Percentiles rank a stretch among this genome's conserved stretches.
phyloP scores from a whole-genome alignment of 37 sponge, comb jelly and placozoan genomes.

The Halichondria panicea region DNA sequence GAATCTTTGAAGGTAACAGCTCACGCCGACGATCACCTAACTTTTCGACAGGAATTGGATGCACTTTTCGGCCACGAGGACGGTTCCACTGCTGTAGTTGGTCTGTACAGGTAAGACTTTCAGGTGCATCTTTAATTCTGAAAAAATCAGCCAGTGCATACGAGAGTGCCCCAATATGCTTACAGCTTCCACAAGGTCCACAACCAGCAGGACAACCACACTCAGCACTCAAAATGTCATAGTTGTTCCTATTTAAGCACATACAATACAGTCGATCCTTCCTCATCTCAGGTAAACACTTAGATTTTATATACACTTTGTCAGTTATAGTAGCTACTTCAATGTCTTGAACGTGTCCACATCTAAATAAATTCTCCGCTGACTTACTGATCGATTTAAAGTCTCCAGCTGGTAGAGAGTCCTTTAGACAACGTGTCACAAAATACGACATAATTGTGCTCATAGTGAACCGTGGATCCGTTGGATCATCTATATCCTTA shows the following conservation, averaged over 20 bases:
- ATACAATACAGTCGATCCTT: slow-evolving; percentile 6
- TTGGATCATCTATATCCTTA: no score
- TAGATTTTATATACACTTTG: not conserved
- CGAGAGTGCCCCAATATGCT: not conserved
- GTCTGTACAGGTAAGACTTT: slow-evolving; percentile 4
- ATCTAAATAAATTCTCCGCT: slow-evolving; percentile 32
- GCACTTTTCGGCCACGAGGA: not conserved
- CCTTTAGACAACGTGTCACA: slow-evolving; percentile 10
- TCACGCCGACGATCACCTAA: not conserved
- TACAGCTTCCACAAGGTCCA: slow-evolving; percentile 4
- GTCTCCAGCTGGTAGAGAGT: slow-evolving; percentile 21
- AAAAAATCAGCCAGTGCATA: not conserved
- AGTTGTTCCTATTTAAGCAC: not conserved
- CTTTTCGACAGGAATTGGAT: not conserved
- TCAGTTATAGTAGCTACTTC: not conserved
- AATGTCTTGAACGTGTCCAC: slow-evolving; percentile 44
- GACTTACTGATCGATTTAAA: slow-evolving; percentile 41
- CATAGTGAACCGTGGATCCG: no score
- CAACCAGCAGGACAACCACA: slow-evolving; percentile 11
- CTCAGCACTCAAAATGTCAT: not conserved
- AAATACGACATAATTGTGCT: slow-evolving; percentile 23
- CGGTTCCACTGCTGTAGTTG: slow-evolving; percentile 11
- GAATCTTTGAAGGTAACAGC: not conserved
- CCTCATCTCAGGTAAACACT: slow-evolving; percentile 13
- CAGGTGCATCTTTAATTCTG: not conserved